These are phyloP conservation scores for Drosophila cyrtoloma DNA, from an alignment of 2,888 invertebrate species.

Conservation along the genomic window DNA sequence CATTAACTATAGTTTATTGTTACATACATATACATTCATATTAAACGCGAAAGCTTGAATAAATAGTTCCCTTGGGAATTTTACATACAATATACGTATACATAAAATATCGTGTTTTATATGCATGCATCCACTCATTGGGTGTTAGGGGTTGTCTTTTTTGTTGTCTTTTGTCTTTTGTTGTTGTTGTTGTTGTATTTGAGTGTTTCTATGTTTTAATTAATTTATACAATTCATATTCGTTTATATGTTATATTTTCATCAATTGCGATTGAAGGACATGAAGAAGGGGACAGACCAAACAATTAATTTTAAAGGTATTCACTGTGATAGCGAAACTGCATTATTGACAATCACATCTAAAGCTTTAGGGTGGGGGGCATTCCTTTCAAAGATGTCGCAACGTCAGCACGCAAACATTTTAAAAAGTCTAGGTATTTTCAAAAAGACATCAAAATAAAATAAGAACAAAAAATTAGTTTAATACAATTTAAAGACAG, in stretches of 20 bases:
- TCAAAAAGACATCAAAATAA: constrained; percentile 12
- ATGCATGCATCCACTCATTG: constrained; percentile 6
- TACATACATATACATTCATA: constrained; percentile 44
- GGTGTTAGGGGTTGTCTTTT: constrained; percentile 12
- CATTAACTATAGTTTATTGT: constrained; percentile 49
- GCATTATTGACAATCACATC: constrained; percentile 8
- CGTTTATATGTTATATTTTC: constrained; percentile 29
- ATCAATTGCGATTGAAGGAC: constrained; percentile 31
- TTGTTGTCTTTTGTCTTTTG: not conserved
- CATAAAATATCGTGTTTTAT: constrained; percentile 11
- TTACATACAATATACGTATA: constrained; percentile 9
- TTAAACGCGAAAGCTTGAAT: constrained; percentile 26
- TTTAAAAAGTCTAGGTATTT: constrained; percentile 31
- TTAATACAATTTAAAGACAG: constrained; percentile 33
- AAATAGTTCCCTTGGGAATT: constrained; percentile 27
- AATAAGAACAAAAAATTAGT: not conserved
- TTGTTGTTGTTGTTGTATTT: constrained; percentile 9
- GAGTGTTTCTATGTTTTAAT: constrained; percentile 22
- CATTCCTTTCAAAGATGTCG: constrained; percentile 21
- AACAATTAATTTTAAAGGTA: constrained; percentile 7
- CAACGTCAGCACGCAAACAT: constrained; percentile 10
- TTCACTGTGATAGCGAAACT: not conserved
- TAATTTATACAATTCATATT: constrained; percentile 44
- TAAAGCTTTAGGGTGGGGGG: constrained; percentile 8
- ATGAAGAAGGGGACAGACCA: constrained; percentile 19